Conservation (phyloP, 2,797 vertebrate species). For the Pachyuromys duprasi region DNA sequence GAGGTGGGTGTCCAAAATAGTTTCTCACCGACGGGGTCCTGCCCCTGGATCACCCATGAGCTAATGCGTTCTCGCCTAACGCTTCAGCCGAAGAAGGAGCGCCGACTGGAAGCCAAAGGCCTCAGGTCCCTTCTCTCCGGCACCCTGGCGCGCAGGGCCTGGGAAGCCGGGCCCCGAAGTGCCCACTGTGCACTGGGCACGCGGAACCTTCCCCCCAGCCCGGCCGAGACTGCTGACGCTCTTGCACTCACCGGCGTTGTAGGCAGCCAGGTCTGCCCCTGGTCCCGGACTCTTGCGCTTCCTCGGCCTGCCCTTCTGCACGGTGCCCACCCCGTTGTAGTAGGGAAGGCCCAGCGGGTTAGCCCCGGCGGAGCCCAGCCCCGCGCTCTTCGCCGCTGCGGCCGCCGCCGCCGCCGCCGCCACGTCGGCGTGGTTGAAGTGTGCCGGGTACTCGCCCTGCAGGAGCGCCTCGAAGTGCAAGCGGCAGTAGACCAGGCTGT, state of each 20-base stretch:
- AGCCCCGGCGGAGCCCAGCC: constrained; percentile 91
- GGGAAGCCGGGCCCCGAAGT: not conserved
- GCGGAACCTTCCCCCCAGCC: not conserved
- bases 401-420: constrained; percentile 87
- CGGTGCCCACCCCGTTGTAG: constrained; percentile 98
- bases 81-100: not conserved
- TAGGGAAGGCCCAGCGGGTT: constrained; percentile 97
- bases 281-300: constrained; percentile 98
- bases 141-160: not conserved
- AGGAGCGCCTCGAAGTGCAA: constrained; percentile 99
- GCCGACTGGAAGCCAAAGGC: not conserved
- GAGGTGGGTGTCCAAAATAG: not conserved
- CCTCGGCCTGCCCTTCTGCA: constrained; percentile 97
- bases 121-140: not conserved
- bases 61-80: not conserved
- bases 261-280: constrained; percentile 96
- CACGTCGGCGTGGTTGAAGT: constrained; percentile 97
- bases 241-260: constrained; percentile 95
- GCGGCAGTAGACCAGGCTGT: constrained; percentile 98
- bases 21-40: not conserved
- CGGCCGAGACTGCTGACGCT: not conserved
- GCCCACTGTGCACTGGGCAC: not conserved
- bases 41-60: not conserved
- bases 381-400: constrained; percentile 92
- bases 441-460: constrained; percentile 97